Conservation (phyloP, 2,888 invertebrate species). For the Leistus spinibarbis region DNA sequence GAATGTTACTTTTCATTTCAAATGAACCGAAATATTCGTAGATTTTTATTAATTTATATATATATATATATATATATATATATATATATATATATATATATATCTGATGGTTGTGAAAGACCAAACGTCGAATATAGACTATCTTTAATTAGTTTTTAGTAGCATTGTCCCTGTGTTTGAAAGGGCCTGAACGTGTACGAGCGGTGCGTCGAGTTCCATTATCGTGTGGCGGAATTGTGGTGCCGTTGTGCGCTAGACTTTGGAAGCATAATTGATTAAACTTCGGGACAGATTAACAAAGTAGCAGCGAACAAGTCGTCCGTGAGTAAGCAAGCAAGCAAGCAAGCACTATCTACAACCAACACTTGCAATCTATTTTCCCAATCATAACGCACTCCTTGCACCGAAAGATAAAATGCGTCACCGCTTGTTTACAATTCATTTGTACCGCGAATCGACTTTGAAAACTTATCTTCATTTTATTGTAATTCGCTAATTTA, state of each 20-base stretch:
- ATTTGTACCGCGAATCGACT: conserved; percentile 42
- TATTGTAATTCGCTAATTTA: conserved; percentile 32
- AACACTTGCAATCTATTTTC: background rate
- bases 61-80: too few relatives aligned
- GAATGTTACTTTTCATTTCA: too few relatives aligned
- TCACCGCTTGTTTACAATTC: conserved; percentile 46
- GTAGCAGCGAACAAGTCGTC: conserved; percentile 31
- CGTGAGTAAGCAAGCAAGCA: conserved; percentile 36
- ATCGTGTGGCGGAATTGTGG: conserved; percentile 27
- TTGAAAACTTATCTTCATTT: conserved; percentile 9
- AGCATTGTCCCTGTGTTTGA: conserved; percentile 21
- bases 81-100: too few relatives aligned
- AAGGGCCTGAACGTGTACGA: conserved; percentile 39
- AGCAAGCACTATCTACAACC: conserved; percentile 9
- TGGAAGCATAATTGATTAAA: conserved; percentile 37
- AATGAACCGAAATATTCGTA: too few relatives aligned
- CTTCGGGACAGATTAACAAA: conserved; percentile 38
- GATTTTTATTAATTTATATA: too few relatives aligned
- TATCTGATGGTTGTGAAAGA: too few relatives aligned
- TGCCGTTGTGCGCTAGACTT: conserved; percentile 35
- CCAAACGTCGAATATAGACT: conserved; percentile 14
- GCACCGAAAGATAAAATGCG: conserved; percentile 28
- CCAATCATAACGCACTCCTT: background rate
- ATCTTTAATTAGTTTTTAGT: conserved; percentile 45
- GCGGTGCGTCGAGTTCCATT: conserved; percentile 13